phyloP scores from a whole-genome alignment of 2,888 invertebrate species.

The Agonum fuliginosum region DNA sequence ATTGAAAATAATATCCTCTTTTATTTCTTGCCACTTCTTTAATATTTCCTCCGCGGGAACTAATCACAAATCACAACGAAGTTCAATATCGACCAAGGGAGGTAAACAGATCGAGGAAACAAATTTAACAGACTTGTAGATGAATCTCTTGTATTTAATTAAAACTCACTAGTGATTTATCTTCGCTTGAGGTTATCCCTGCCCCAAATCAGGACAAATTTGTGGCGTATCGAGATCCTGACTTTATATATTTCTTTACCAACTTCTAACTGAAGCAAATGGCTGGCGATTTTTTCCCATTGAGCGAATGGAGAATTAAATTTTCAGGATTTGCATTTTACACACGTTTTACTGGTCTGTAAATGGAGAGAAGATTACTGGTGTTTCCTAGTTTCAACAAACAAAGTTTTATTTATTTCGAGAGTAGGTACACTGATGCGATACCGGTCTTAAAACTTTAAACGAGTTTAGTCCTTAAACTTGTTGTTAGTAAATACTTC shows the following conservation, averaged over 20 bases:
- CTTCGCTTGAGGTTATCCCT: conserved; percentile 7
- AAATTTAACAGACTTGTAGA: conserved; percentile 13
- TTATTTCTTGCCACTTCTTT: background rate
- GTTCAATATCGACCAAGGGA: conserved; percentile 13
- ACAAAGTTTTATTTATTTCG: conserved; percentile 47
- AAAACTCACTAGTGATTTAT: conserved; percentile 38
- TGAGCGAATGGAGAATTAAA: background rate
- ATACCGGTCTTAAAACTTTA: conserved; percentile 40
- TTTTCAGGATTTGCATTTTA: conserved; percentile 34
- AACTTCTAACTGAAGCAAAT: conserved; percentile 22
- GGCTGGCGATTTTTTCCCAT: conserved; percentile 4
- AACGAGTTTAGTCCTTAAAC: conserved; percentile 35
- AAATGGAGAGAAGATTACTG: conserved; percentile 41
- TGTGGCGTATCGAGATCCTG: conserved; percentile 19
- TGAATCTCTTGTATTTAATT: conserved; percentile 49
- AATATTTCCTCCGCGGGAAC: conserved; percentile 11
- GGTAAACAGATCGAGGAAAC: conserved; percentile 25
- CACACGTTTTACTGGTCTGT: conserved; percentile 37
- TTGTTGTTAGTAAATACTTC: conserved; percentile 46
- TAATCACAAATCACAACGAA: conserved; percentile 22
- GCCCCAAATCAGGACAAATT: conserved; percentile 33
- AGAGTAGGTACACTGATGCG: conserved; percentile 1
- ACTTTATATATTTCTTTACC: conserved; percentile 14
- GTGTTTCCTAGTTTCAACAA: conserved; percentile 25
- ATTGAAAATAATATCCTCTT: too few species aligned